Evolutionary conservation across 2,888 invertebrate genomes (phyloP), one percentile per base, ranked within the genome.

Genomic region (Horisme vitalbata): DNA sequence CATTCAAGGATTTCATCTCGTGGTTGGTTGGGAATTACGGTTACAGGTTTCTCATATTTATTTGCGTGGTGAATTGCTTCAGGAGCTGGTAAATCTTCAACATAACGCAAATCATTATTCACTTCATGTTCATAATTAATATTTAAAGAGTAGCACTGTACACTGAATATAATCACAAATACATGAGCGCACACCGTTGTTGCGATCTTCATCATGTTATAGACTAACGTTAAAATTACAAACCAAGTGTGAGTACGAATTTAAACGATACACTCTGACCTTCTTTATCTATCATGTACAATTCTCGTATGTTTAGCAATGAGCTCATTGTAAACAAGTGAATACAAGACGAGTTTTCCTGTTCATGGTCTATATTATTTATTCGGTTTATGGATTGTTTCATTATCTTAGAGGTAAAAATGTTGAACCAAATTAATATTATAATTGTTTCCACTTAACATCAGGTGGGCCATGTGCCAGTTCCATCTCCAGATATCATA

Each of bases 221-320:
- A 45, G 37, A 69, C 65, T 71, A 57, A 55, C 51, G 41, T 54
- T 12, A 45, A 56, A 46, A 8, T 49, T 20, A 38, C 45, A 15
- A 27, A 24, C 43, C 4, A 18, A 18, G 6, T 18, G 18, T 18
- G 18, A 5, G 4, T 2, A 5, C 18, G 37, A 48, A 36, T 30
- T 46, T 43, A 49, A 59, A 35, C 38, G 52, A 71, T 75, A 68
- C 59, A 64, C 74, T 70, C 61, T 57, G 67, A 70, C 75, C 76
- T 69, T 67, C 48, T 55, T 65, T 69, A 73, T 73, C 70, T 41
- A 18, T 52, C n/a, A 26, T 45, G 37, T 46, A 27, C 38, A 38
- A 34, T 36, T 47, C 18, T 31, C 45, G 36, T 41, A 38, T 31
- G 41, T 43, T 33, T 58, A 43, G 51, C 41, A 46, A 53, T 66